phyloP scores from a whole-genome alignment of 2,797 vertebrate genomes.

The Liparis tanakae region DNA sequence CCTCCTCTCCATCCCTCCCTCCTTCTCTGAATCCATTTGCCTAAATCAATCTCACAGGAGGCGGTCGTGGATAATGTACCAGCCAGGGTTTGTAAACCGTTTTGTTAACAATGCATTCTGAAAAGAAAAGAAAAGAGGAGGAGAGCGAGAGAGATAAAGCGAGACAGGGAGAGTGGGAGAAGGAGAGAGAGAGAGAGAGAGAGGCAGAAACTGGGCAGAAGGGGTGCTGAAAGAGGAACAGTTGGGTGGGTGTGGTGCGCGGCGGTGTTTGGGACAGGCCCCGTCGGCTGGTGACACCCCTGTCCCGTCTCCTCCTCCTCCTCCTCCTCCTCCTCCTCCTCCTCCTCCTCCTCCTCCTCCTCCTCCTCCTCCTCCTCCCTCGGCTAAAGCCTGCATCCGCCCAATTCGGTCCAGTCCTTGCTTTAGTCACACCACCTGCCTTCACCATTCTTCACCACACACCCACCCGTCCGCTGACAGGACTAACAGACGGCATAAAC shows the following conservation, averaged over 20 bases:
- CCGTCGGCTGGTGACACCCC: slow-evolving; percentile 83
- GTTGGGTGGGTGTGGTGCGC: slow-evolving; percentile 94
- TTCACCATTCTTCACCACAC: slow-evolving; percentile 88
- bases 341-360: slow-evolving; percentile 77
- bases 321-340: slow-evolving; percentile 77
- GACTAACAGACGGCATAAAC: slow-evolving; percentile 88
- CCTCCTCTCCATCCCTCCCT: slow-evolving; percentile 35
- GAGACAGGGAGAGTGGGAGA: slow-evolving; percentile 67
- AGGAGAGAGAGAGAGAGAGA: slow-evolving; percentile 60
- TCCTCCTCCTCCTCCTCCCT: slow-evolving; percentile 77
- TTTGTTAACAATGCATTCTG: slow-evolving; percentile 97
- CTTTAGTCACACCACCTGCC: slow-evolving; percentile 99
- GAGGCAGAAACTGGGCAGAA: slow-evolving; percentile 84
- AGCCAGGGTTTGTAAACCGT: slow-evolving; percentile 95
- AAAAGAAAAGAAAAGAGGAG: slow-evolving; percentile 82
- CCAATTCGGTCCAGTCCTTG: slow-evolving; percentile 88
- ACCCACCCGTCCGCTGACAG: slow-evolving; percentile 87
- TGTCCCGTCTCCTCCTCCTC: slow-evolving; percentile 78
- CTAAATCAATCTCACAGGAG: slow-evolving; percentile 85
- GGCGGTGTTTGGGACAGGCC: slow-evolving; percentile 89
- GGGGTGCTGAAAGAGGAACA: slow-evolving; percentile 94
- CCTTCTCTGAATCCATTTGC: slow-evolving; percentile 84
- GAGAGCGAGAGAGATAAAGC: slow-evolving; percentile 73
- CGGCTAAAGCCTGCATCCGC: slow-evolving; percentile 74
- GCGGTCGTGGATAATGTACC: slow-evolving; percentile 86